Evolutionary conservation across 1,140 invertebrate genomes (phyloP), one percentile per base, ranked within the genome.

Genomic region (Eriocheir sinensis): DNA sequence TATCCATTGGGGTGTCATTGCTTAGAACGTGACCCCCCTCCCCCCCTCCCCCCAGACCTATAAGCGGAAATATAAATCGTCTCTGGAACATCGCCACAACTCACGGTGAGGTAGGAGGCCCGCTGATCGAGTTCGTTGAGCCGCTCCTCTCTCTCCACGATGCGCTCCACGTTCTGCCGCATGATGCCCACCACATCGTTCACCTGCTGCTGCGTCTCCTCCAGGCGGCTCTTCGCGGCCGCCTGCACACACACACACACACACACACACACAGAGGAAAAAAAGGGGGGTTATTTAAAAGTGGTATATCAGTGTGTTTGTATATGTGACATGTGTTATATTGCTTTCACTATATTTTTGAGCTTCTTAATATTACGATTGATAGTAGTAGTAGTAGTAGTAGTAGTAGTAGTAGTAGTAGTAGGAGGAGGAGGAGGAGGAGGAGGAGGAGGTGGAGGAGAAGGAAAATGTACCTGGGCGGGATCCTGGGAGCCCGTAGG

Each of bases 171-270:
- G 85, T 96, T 96, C 48, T 95, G 95, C 90, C 95, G 95, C 96
- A 96, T 96, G 48, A 96, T 96, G 27, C 40, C 95, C 40, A 96
- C 95, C 15, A 96, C 96, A 36, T 96, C 96, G 41, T 96, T 93
- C 86, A 96, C 96, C 89, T 96, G 96, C 72, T 94, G 95, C 92
- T 95, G 94, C 40, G 95, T 91, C 40, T 86, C 32, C 41, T 93
- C 92, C 92, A 95, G 89, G 0, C 79, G 44, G 85, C 27, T 95
- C 53, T 44, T 53, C 0, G 94, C 44, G n/a, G 86, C 94, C 44
- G 48, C 36, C 94, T 94, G 89, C n/a, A 40, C 17, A 21, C 6
- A 40, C 9, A n/a, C 40, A n/a, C 1, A 17, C 2, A 41, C n/a
- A 15, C 17, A 40, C n/a, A n/a, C n/a, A n/a, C n/a, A n/a, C n/a